These are phyloP conservation scores for Lottia scabra DNA, from an alignment of 2,888 invertebrate genomes.

Conservation along the genomic window DNA sequence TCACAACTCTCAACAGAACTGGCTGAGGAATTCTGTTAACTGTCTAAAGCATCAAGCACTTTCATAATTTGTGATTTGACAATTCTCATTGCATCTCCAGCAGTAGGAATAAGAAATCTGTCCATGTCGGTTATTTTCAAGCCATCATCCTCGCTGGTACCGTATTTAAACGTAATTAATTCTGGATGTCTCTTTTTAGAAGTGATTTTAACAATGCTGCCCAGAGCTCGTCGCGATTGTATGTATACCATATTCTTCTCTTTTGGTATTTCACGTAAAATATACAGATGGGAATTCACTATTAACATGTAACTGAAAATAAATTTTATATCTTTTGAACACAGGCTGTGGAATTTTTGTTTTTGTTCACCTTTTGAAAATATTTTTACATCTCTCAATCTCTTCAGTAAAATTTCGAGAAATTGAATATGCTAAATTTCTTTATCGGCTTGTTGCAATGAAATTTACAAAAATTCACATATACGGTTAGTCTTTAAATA, in stretches of 20 bases:
- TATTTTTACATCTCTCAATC: too few relatives aligned
- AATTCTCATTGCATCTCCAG: slow-evolving; percentile 87
- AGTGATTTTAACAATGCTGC: slow-evolving; percentile 95
- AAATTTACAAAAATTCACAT: too few relatives aligned
- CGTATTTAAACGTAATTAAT: slow-evolving; percentile 97
- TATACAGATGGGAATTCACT: slow-evolving; percentile 86
- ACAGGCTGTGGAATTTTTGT: too few relatives aligned
- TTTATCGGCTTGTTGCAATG: too few relatives aligned
- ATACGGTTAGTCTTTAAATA: too few relatives aligned
- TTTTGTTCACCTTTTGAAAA: too few relatives aligned
- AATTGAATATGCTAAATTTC: too few relatives aligned
- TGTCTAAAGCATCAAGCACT: slow-evolving; percentile 64
- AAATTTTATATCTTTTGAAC: too few relatives aligned
- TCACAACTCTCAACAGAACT: too few relatives aligned
- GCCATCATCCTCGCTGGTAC: slow-evolving; percentile 70
- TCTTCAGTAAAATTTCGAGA: too few relatives aligned
- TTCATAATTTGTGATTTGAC: slow-evolving; percentile 90
- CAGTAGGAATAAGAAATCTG: slow-evolving; percentile 89
- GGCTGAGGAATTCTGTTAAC: slow-evolving; percentile 26
- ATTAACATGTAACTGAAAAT: slow-evolving; percentile 82
- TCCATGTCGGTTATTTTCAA: slow-evolving; percentile 90
- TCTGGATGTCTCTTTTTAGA: slow-evolving; percentile 95
- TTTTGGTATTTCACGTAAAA: slow-evolving; percentile 81
- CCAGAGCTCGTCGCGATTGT: slow-evolving; percentile 87
- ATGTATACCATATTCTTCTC: slow-evolving; percentile 84